Evolutionary conservation across 1,140 invertebrate genomes (phyloP).

Genomic region (Heliothis subflexa): DNA sequence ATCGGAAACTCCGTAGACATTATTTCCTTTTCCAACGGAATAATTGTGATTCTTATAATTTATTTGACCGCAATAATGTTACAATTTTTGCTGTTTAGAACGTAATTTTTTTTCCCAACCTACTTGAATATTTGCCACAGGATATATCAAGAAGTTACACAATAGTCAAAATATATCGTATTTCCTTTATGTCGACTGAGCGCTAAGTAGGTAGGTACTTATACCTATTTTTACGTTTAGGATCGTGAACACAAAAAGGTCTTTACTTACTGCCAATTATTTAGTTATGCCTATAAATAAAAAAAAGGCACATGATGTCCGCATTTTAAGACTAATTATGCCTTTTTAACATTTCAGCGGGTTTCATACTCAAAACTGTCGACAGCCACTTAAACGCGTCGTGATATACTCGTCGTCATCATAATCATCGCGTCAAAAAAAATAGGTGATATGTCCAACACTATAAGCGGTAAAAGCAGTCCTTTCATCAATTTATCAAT

Average conservation of each 20-base stretch:
- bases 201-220: no score
- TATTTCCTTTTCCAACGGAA: background rate
- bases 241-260: background rate
- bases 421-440: background rate
- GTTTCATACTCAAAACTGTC: background rate
- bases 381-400: constrained; percentile 11
- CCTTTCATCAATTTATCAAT: constrained; percentile 4
- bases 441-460: background rate
- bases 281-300: background rate
- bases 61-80: background rate
- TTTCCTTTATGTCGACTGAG: no score
- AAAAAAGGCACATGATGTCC: background rate
- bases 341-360: background rate
- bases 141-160: no score
- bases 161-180: no score
- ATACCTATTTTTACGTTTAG: background rate
- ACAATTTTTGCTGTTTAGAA: background rate
- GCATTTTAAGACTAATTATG: background rate
- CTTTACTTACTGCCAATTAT: background rate
- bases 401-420: background rate
- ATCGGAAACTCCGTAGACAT: background rate
- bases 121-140: no score
- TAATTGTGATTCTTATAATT: background rate
- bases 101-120: background rate
- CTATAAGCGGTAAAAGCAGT: background rate